A percentile compares a stretch with the other conserved stretches of the same genome.
Conservation (phyloP, 92 coral and sea anemone species). For the Porites divaricata region DNA sequence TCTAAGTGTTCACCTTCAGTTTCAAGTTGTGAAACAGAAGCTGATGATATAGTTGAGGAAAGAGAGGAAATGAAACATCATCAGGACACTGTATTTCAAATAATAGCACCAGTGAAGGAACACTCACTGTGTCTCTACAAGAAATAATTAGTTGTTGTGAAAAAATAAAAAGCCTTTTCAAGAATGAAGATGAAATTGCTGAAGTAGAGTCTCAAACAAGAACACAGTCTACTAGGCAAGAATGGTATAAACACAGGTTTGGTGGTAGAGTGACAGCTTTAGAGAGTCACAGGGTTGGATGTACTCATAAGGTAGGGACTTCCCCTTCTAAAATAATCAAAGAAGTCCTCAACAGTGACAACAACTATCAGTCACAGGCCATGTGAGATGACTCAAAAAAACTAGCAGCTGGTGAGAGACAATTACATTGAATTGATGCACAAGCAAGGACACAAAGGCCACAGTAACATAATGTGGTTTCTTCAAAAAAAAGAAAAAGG, state of each 20-base stretch:
- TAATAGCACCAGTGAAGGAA: slow-evolving; percentile 9
- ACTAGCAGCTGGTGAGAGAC: slow-evolving; percentile 7
- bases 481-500: slow-evolving; percentile 33
- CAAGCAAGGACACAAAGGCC: neutral
- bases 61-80: neutral
- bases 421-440: slow-evolving; percentile 8
- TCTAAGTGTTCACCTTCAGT: neutral
- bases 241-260: neutral
- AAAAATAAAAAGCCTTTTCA: neutral
- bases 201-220: slow-evolving; percentile 1
- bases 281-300: too few relatives aligned
- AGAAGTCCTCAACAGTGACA: neutral
- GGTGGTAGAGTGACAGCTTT: too few relatives aligned
- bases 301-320: neutral
- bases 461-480: slow-evolving; percentile 1
- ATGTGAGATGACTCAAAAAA: slow-evolving; percentile 8
- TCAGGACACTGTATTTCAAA: neutral
- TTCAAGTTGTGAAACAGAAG: slow-evolving; percentile 10
- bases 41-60: neutral
- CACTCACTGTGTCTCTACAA: neutral
- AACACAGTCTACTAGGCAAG: slow-evolving; percentile 9
- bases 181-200: slow-evolving; percentile 9
- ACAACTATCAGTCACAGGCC: slow-evolving; percentile 17
- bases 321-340: slow-evolving; percentile 16
- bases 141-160: neutral